Evolutionary conservation across 2,113 vertebrate genomes (phyloP).

Genomic region (Semnopithecus entellus): DNA sequence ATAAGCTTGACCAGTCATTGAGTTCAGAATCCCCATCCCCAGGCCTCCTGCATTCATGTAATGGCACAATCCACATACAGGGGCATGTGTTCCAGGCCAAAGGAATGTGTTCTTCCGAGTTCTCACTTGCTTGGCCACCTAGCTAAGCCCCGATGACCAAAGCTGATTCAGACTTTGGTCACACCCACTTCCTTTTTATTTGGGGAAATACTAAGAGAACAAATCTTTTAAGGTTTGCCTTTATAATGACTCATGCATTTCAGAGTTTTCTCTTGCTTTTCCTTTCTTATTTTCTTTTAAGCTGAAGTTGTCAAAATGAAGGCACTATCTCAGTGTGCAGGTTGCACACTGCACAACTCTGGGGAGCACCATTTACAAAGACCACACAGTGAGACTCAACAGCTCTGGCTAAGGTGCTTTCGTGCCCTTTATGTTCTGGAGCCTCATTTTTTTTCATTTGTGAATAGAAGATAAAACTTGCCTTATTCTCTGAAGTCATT

Average conservation of each 20-base stretch:
- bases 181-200: neutral
- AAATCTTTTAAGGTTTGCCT: neutral
- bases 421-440: neutral
- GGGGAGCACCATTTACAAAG: rapidly evolving
- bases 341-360: neutral
- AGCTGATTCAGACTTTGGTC: neutral
- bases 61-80: rapidly evolving
- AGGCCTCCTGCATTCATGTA: rapidly evolving
- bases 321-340: neutral
- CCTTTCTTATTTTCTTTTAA: neutral
- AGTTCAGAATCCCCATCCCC: neutral
- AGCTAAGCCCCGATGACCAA: neutral
- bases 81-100: rapidly evolving
- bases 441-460: neutral
- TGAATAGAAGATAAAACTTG: neutral
- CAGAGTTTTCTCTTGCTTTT: neutral
- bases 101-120: neutral
- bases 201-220: neutral
- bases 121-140: neutral
- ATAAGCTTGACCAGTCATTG: neutral
- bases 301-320: neutral
- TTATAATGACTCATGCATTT: neutral
- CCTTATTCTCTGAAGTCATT: neutral
- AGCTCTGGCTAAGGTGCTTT: neutral
- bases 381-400: neutral